Percentiles rank a stretch among this genome's conserved stretches.
Conservation (phyloP, 2,888 invertebrate species). For the Spodoptera picta region DNA sequence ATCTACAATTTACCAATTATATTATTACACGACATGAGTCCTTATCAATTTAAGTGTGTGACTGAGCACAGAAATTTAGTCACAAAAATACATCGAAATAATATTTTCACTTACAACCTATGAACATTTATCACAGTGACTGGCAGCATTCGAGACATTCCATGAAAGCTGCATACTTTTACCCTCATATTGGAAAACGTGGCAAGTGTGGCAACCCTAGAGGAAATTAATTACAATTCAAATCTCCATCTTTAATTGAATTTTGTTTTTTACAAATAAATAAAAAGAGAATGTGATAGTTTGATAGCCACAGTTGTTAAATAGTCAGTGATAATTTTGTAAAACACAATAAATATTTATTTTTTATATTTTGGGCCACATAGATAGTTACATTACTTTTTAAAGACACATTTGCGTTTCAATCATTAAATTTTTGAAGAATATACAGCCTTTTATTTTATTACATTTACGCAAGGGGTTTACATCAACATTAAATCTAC, state of each 20-base stretch:
- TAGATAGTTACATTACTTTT: no score
- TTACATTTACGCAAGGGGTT: background rate
- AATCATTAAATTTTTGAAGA: conserved; percentile 8
- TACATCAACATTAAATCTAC: conserved; percentile 14
- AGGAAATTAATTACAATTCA: no score
- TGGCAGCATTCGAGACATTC: conserved; percentile 44
- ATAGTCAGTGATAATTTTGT: no score
- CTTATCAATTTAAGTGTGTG: conserved; percentile 21
- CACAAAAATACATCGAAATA: conserved; percentile 39
- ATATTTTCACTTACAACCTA: conserved; percentile 57
- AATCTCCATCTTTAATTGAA: no score
- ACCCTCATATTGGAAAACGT: conserved; percentile 17
- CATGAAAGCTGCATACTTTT: conserved; percentile 36
- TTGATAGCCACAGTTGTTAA: no score
- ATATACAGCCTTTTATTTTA: background rate
- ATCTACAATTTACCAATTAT: conserved; percentile 31
- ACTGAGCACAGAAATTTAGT: conserved; percentile 31
- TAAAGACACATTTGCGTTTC: conserved; percentile 3
- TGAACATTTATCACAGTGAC: conserved; percentile 63
- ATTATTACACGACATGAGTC: conserved; percentile 24
- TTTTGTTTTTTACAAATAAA: no score
- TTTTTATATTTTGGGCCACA: no score
- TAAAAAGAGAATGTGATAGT: no score
- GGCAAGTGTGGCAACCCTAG: conserved; percentile 14
- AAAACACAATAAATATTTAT: no score